Percentiles rank a stretch among this genome's conserved stretches.
Evolutionary conservation across 2,797 vertebrate species (phyloP).

Genomic region (Scolopax bukidnonensis): DNA sequence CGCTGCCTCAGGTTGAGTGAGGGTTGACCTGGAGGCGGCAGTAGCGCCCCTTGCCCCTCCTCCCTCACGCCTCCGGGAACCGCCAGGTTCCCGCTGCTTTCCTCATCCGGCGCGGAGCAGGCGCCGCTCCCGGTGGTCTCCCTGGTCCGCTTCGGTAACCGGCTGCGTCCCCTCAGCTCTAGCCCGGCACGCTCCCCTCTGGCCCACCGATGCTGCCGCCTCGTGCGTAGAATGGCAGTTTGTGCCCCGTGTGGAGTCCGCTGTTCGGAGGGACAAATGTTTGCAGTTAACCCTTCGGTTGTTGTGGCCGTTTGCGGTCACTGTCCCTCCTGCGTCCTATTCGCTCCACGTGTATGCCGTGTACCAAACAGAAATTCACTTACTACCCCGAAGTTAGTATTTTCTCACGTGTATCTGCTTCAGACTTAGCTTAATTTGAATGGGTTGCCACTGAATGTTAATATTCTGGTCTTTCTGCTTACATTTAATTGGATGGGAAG

Average conservation of each 20-base stretch:
- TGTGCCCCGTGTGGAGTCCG: fast-evolving
- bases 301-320: fast-evolving
- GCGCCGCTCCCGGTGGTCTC: no score
- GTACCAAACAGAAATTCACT: no score
- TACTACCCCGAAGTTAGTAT: fast-evolving
- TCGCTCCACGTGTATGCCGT: fast-evolving
- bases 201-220: not conserved
- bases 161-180: not conserved
- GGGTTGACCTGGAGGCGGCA: not conserved
- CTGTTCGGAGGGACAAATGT: fast-evolving
- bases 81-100: not conserved
- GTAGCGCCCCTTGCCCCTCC: no score
- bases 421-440: not conserved
- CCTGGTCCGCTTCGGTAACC: fast-evolving
- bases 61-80: not conserved
- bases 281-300: fast-evolving
- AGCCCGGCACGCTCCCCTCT: not conserved
- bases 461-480: not conserved
- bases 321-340: fast-evolving
- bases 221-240: not conserved
- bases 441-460: not conserved
- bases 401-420: not conserved
- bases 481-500: not conserved
- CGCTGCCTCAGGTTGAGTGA: not conserved
- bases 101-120: not conserved